A percentile compares a stretch with the other conserved stretches of the same genome.
Conservation (phyloP, 2,797 vertebrate species). For the Leptatherina wallacei region DNA sequence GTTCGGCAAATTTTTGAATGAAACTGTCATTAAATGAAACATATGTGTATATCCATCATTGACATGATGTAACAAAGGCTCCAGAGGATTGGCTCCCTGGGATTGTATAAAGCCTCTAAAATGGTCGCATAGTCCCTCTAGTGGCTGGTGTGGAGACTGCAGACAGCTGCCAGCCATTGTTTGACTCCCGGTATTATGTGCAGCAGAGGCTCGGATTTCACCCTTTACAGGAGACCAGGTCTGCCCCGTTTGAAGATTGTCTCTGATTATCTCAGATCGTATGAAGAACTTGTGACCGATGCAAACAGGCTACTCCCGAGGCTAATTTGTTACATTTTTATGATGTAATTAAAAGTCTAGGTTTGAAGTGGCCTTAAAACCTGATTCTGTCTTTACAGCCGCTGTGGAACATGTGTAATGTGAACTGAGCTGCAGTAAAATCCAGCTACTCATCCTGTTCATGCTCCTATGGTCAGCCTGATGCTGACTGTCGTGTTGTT, state of each 20-base stretch:
- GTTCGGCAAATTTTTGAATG: conserved; percentile 44
- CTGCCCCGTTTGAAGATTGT: neutral
- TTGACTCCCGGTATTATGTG: conserved; percentile 20
- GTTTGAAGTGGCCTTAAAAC: neutral
- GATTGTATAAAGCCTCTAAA: conserved; percentile 17
- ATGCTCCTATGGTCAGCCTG: neutral
- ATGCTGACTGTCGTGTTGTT: neutral
- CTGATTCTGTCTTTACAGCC: too few relatives aligned
- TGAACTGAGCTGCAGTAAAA: conserved; percentile 2
- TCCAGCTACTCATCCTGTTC: neutral
- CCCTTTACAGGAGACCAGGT: conserved; percentile 2
- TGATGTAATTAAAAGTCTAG: neutral
- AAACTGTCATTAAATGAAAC: conserved; percentile 54
- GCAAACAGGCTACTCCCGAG: neutral
- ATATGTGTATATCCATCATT: conserved; percentile 54
- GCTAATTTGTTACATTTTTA: neutral
- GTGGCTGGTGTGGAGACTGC: conserved; percentile 49
- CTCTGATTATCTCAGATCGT: neutral
- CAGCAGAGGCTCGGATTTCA: conserved; percentile 14
- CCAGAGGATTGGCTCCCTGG: conserved; percentile 52
- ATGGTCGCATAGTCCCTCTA: conserved; percentile 67
- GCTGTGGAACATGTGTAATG: neutral
- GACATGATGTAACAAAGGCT: conserved; percentile 74
- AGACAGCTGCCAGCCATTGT: conserved; percentile 31
- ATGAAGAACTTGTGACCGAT: neutral